Evolutionary conservation across 2,797 vertebrate genomes (phyloP).

Genomic region (Lutjanus argentimaculatus): DNA sequence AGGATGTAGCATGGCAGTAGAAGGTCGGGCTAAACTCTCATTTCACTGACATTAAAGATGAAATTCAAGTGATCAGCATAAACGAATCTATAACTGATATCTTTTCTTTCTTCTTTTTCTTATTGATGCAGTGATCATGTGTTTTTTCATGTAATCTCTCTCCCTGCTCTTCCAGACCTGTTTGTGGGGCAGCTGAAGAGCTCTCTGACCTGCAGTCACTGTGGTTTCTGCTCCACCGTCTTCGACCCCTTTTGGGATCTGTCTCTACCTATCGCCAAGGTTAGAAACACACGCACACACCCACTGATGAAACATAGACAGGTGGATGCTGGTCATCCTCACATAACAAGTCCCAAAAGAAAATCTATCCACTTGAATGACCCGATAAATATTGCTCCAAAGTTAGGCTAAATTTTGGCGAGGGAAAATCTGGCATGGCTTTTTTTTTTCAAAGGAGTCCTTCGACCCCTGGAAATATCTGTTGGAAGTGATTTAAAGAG

Average conservation of each 20-base stretch:
- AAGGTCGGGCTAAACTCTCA: not conserved
- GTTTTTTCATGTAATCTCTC: not conserved
- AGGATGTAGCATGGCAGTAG: not conserved
- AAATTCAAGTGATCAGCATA: not conserved
- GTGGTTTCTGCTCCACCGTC: constrained; percentile 96
- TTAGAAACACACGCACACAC: constrained; percentile 60
- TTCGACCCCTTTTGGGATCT: constrained; percentile 99
- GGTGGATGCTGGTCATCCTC: constrained; percentile 3
- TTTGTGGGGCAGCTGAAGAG: constrained; percentile 98
- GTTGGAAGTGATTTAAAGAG: no score
- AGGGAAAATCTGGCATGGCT: no score
- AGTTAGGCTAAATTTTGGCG: no score
- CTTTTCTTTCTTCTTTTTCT: not conserved
- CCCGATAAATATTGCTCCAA: no score
- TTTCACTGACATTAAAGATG: not conserved
- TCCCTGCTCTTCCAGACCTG: constrained; percentile 86
- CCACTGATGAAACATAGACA: constrained; percentile 2
- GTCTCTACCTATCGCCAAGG: constrained; percentile 97
- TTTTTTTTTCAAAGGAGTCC: no score
- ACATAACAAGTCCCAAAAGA: constrained; percentile 12
- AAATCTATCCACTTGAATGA: no score
- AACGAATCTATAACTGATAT: not conserved
- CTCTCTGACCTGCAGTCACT: constrained; percentile 94
- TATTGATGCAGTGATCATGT: not conserved
- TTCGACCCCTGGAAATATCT: no score